These are phyloP conservation scores for Aphis craccivora DNA, from an alignment of 1,140 invertebrate species.

Conservation along the genomic window DNA sequence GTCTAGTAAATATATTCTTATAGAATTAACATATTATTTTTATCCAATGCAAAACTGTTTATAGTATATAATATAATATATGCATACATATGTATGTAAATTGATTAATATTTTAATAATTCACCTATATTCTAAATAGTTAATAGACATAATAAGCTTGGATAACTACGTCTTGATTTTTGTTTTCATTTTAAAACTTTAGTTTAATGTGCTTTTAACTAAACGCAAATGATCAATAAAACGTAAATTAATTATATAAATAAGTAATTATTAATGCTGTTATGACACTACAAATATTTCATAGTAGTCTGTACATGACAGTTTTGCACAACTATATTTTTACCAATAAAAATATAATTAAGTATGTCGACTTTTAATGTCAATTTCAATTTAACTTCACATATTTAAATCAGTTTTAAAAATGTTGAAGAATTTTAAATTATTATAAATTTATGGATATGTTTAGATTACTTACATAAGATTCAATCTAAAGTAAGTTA, in stretches of 20 bases:
- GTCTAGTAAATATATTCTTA: not conserved
- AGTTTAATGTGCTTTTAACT: not conserved
- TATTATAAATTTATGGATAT: too few relatives aligned
- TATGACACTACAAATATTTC: not conserved
- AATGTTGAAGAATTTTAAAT: not conserved
- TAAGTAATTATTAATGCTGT: slow-evolving; percentile 6
- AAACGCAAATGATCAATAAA: not conserved
- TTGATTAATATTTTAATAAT: not conserved
- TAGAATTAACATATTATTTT: not conserved
- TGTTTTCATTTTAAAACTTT: not conserved
- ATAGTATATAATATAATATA: too few relatives aligned
- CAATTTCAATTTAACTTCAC: not conserved
- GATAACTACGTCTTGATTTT: not conserved
- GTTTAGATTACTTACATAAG: not conserved
- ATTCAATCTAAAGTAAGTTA: not conserved
- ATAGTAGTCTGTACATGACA: not conserved
- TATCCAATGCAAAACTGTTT: not conserved
- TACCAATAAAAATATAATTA: slow-evolving; percentile 4
- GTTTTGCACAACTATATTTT: not conserved
- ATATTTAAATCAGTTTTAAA: not conserved
- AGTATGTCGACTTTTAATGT: not conserved
- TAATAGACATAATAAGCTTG: not conserved
- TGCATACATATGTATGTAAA: too few relatives aligned
- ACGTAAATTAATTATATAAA: not conserved
- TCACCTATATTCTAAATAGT: not conserved